phyloP scores from a whole-genome alignment of 2,113 vertebrate species.

The Oreochromis spilurus region DNA sequence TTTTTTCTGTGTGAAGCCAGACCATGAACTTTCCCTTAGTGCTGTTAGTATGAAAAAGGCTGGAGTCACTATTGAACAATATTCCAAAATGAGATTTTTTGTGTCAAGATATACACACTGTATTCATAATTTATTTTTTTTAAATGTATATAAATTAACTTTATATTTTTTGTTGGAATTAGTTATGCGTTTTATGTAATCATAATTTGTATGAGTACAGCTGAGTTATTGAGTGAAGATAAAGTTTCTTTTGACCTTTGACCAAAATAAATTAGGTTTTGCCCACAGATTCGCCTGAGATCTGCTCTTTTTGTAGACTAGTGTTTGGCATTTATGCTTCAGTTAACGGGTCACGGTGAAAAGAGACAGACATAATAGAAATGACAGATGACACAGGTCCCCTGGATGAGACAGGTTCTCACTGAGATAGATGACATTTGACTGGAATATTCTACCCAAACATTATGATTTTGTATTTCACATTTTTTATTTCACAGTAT shows the following conservation, averaged over 20 bases:
- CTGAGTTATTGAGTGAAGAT: neutral
- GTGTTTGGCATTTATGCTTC: constrained; percentile 26
- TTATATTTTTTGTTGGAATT: neutral
- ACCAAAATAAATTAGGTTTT: neutral
- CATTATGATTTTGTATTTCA: neutral
- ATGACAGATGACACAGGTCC: neutral
- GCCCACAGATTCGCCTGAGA: neutral
- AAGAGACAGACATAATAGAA: neutral
- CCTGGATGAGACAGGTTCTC: neutral
- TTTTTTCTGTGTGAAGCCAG: neutral
- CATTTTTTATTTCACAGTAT: neutral
- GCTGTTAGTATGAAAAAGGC: neutral
- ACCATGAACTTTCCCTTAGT: neutral
- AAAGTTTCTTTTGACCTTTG: neutral
- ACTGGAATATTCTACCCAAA: neutral
- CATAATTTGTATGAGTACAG: neutral
- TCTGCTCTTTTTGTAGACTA: neutral
- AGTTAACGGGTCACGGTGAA: neutral
- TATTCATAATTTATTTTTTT: neutral
- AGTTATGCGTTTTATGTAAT: neutral
- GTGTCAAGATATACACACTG: neutral
- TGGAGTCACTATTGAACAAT: neutral
- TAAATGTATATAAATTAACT: neutral
- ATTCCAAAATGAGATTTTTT: neutral
- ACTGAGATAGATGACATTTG: neutral